Conservation (phyloP, 2,888 invertebrate species). For the Ophioninae sp. region DNA sequence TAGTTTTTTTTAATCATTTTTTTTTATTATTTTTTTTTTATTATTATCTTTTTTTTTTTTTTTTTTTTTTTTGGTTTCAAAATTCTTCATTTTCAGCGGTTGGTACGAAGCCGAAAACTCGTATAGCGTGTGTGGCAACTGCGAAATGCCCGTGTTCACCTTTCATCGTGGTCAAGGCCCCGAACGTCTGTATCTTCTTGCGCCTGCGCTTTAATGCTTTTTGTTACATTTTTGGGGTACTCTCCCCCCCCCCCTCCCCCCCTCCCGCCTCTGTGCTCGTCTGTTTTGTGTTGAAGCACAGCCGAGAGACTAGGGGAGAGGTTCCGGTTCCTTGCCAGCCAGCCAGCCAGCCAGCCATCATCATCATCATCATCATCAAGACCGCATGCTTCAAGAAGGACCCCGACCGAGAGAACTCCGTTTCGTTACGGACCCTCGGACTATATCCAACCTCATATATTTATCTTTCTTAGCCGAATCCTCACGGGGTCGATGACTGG, state of each 20-base stretch:
- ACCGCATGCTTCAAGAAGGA: constrained; percentile 46
- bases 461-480: constrained; percentile 36
- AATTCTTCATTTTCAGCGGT: constrained; percentile 24
- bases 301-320: background rate
- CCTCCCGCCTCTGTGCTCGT: no score
- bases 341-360: no score
- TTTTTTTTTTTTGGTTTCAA: no score
- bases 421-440: constrained; percentile 46
- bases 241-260: no score
- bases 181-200: constrained; percentile 42
- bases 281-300: background rate
- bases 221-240: background rate
- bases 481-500: constrained; percentile 59
- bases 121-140: constrained; percentile 50
- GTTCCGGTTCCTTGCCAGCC: constrained; percentile 61
- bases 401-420: constrained; percentile 50
- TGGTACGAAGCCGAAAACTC: constrained; percentile 39
- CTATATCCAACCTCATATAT: constrained; percentile 40
- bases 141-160: constrained; percentile 52
- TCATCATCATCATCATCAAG: constrained; percentile 56
- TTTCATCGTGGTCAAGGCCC: constrained; percentile 58
- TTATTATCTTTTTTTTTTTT: no score
- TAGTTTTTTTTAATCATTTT: no score
- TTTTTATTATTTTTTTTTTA: no score
- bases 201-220: constrained; percentile 4